phyloP scores from a whole-genome alignment of 2,888 invertebrate genomes.

The Schizaphis graminum region DNA sequence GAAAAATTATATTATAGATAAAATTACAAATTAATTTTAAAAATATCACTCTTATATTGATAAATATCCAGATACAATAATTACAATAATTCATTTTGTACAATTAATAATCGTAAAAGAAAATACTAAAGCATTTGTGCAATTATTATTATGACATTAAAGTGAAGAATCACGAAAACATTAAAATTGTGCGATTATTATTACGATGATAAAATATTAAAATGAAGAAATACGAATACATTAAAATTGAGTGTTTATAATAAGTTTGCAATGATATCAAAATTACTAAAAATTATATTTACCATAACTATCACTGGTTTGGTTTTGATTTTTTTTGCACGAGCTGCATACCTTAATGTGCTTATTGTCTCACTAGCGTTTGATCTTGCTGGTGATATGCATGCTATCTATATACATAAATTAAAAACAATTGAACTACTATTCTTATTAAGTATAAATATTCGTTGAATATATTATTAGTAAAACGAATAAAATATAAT shows the following conservation, averaged over 20 bases:
- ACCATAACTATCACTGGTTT: conserved; percentile 96
- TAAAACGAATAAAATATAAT: not conserved
- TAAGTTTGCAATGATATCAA: not conserved
- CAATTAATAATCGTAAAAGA: not conserved
- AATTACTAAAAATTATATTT: conserved; percentile 69
- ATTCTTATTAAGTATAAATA: not conserved
- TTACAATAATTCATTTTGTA: not conserved
- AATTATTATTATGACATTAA: not conserved
- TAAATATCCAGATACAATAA: not conserved
- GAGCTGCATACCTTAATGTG: conserved; percentile 90
- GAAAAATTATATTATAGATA: not conserved
- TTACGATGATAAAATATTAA: not conserved
- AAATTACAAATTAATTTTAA: not conserved
- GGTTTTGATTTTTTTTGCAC: conserved; percentile 92
- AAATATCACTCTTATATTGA: not conserved
- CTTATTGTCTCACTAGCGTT: conserved; percentile 91
- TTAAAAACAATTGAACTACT: not conserved
- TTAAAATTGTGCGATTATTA: not conserved
- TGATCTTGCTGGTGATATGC: conserved; percentile 89
- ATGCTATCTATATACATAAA: conserved; percentile 81
- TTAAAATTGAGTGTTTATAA: not conserved
- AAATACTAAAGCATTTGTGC: not conserved
- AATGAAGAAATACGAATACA: not conserved
- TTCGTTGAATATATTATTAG: not conserved
- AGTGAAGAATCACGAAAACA: not conserved